Base-by-base conservation (phyloP, 2,113 vertebrate species). In the Steatornis caripensis region DNA sequence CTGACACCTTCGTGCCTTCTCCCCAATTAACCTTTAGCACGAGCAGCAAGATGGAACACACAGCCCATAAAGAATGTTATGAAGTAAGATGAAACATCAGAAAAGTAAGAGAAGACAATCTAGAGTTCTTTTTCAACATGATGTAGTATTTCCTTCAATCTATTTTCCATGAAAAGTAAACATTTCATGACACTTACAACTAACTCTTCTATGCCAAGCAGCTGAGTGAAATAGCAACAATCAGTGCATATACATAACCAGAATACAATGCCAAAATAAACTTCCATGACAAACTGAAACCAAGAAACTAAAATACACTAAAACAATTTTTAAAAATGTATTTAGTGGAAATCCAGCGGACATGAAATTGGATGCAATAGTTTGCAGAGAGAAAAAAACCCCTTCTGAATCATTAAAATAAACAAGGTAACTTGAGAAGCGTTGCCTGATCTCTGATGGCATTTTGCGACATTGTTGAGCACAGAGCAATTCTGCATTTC, bases 321-420 rank as follows among this genome's bases (percentile, higher is more conserved):
- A 37, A 65, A n/a, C 15, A 34, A 32, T 23, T 64, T 5, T 3
- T 3, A 9, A 79, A 80, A 12, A 43, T 3, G 0, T 21, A 12
- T 29, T 84, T 61, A 61, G 17, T 80, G 11, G 34, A 64, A 92
- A 81, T 20, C 11, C n/a, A 90, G 10, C 4, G 1, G 41, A 76
- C 9, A 3, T 21, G 19, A 48, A 76, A 79, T 13, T 26, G 29
- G 27, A 78, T 65, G 36, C 43, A 89, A 49, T 0, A 46, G 17
- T 37, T 41, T 65, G 7, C 32, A 79, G 26, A 43, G 75, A 69
- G 12, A 36, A 19, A 85, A 36, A 13, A 2, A 15, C 8, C 9
- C 15, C 21, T 53, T 64, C 30, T 57, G 29, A 85, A 72, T 32
- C 1, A 62, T 20, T 46, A 79, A 84, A 84, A 77, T 8, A 60